Conservation (phyloP, 2,113 vertebrate genomes). For the Arvicanthis niloticus region DNA sequence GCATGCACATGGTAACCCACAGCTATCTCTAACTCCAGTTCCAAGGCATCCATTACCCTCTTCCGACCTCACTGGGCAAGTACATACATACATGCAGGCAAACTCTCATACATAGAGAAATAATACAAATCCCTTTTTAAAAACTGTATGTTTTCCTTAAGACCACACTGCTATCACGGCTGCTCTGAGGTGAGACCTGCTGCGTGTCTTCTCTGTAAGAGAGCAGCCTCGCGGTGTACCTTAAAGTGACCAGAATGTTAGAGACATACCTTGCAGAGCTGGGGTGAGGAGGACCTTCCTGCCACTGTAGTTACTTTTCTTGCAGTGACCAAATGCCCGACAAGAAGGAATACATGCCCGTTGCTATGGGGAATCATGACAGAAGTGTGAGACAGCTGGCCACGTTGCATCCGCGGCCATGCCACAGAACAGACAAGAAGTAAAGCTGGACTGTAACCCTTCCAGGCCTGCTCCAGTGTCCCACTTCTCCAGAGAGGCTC, state of each 20-base stretch:
- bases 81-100: background rate
- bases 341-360: background rate
- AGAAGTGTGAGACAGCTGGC: background rate
- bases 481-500: background rate
- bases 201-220: slow-evolving; percentile 19
- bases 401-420: background rate
- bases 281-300: background rate
- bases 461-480: background rate
- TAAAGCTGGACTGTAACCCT: background rate
- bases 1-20: background rate
- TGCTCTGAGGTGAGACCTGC: background rate
- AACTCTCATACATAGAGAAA: background rate
- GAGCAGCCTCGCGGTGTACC: background rate
- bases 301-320: background rate
- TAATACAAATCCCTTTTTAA: background rate
- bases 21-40: background rate
- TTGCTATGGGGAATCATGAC: background rate
- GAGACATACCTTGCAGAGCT: background rate
- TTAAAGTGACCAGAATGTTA: background rate
- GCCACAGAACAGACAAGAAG: background rate
- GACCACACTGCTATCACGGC: background rate
- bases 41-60: background rate
- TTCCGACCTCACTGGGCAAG: background rate
- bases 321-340: background rate
- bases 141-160: background rate